Base-by-base conservation (phyloP, 2,797 vertebrate genomes). In the Lates japonicus region DNA sequence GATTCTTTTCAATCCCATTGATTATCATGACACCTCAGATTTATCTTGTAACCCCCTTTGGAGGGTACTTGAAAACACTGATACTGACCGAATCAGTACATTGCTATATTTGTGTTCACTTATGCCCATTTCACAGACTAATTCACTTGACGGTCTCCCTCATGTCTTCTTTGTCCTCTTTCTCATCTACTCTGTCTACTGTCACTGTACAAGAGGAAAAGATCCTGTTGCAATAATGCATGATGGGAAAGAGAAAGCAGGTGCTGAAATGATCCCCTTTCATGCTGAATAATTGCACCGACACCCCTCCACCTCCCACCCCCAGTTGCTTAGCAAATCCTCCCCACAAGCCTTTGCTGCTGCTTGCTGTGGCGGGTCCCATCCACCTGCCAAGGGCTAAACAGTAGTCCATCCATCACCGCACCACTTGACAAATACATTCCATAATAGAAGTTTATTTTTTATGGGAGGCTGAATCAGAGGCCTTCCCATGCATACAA, bases 371-470 rank as follows among this genome's bases (percentile, higher is more conserved):
- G 85, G 90, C 83, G 87, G 86, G 88, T 92, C 93, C 96, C 97
- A 97, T 97, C 97, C 95, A 97, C 96, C 98, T 99, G 98, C 98
- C 98, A 98, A 95, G 95, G 97, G 96, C 97, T 97, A 98, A 98
- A 97, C 95, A 95, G 96, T 93, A 97, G 96, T 96, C 97, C 98
- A 99, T 99, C 98, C 98, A 99, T 99, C 98, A 99, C 95, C 81
- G 94, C 96, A 95, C 96, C 97, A 97, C 97, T 99, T 99, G 98
- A 99, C 98, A 99, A 99, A 99, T 99, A 99, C 97, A 98, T 99
- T 98, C 98, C 98, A 99, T 99, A 99, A 99, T 99, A 99, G 98
- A 99, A 99, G 98, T 99, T 99, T 99, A 99, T 99, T 99, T 99
- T 99, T 99, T 98, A 98, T 95, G 98, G 98, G 97, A 98, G 98